phyloP scores from a whole-genome alignment of 2,113 vertebrate genomes.

The Phycodurus eques region DNA sequence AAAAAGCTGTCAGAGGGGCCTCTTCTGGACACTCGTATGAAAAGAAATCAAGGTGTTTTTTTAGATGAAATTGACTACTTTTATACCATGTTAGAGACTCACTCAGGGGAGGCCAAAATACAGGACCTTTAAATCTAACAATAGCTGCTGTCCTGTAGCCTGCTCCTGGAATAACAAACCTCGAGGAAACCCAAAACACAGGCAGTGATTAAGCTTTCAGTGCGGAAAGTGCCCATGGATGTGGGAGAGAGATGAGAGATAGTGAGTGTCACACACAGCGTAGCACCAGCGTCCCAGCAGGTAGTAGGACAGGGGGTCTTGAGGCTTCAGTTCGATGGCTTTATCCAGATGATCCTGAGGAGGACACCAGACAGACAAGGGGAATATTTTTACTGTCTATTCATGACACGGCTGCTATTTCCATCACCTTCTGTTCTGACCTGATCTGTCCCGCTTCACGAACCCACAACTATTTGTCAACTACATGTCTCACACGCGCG shows the following conservation, averaged over 20 bases:
- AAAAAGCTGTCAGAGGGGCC: too few species aligned
- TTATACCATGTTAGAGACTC: too few species aligned
- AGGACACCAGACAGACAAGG: constrained; percentile 29
- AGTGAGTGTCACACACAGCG: constrained; percentile 77
- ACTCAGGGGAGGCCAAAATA: too few species aligned
- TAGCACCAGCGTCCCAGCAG: constrained; percentile 96
- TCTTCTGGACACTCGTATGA: too few species aligned
- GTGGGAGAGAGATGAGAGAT: constrained; percentile 20
- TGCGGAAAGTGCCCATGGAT: constrained; percentile 13
- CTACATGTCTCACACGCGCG: constrained; percentile 56
- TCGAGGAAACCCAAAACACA: constrained; percentile 38
- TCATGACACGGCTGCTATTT: constrained; percentile 47
- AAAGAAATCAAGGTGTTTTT: too few species aligned
- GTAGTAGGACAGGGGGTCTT: constrained; percentile 90
- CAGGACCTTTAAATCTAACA: constrained; percentile 24
- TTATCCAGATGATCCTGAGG: constrained; percentile 91
- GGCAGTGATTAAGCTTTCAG: constrained; percentile 32
- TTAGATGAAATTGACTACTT: too few species aligned
- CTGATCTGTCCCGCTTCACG: constrained; percentile 65
- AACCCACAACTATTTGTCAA: constrained; percentile 66
- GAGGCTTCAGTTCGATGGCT: constrained; percentile 89
- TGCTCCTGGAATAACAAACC: constrained; percentile 43
- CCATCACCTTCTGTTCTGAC: constrained; percentile 51
- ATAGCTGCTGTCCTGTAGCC: constrained; percentile 22
- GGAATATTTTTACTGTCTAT: constrained; percentile 50